phyloP scores from a whole-genome alignment of 2,888 invertebrate genomes.

The Ophion obscuratus region DNA sequence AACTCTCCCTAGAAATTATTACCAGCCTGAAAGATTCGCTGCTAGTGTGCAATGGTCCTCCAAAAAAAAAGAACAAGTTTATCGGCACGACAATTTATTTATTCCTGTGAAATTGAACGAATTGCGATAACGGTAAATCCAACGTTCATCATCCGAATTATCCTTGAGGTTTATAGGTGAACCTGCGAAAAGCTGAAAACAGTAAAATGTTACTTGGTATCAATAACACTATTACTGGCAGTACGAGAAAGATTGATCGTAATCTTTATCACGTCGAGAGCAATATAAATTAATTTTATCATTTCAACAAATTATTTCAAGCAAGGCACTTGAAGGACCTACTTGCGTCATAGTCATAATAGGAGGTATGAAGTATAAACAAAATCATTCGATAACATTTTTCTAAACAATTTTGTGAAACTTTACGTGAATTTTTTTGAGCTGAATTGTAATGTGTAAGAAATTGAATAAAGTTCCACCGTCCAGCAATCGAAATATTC shows the following conservation, averaged over 20 bases:
- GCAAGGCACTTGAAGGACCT: not conserved
- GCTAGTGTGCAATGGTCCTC: not conserved
- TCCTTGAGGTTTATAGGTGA: not conserved
- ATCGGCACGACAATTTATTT: slow-evolving; percentile 1
- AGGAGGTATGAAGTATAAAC: not conserved
- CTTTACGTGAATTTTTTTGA: too few relatives aligned
- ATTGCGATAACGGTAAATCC: slow-evolving; percentile 4
- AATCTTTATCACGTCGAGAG: not conserved
- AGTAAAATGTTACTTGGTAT: not conserved
- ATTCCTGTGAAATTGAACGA: not conserved
- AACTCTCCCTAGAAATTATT: not conserved
- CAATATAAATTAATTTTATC: not conserved
- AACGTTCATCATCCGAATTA: slow-evolving; percentile 9
- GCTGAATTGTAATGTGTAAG: too few relatives aligned
- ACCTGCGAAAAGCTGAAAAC: slow-evolving; percentile 23
- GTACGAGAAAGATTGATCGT: not conserved
- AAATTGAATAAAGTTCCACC: too few relatives aligned
- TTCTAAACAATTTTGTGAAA: too few relatives aligned
- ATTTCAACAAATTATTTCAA: not conserved
- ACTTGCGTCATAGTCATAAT: not conserved
- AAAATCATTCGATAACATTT: not conserved
- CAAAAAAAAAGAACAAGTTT: slow-evolving; percentile 12
- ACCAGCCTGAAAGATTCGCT: slow-evolving; percentile 7
- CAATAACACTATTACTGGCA: not conserved
- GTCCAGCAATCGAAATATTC: too few relatives aligned